Evolutionary conservation across 2,888 invertebrate genomes (phyloP).

Genomic region (Lochmaea crataegi): DNA sequence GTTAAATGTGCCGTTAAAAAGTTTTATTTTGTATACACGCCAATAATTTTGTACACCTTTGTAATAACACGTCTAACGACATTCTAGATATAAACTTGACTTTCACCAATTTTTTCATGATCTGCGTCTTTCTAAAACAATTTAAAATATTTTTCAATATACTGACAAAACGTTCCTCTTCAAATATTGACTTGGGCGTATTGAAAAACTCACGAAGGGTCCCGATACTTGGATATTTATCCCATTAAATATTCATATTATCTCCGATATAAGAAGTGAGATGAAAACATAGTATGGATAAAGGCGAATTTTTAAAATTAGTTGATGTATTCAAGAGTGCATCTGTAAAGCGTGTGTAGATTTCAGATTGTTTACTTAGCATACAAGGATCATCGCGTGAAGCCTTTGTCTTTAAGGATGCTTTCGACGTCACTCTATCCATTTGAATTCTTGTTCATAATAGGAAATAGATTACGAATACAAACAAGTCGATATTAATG

Average conservation of each 20-base stretch:
- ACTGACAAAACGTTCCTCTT: background rate
- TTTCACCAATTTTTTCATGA: no score
- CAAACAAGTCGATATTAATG: background rate
- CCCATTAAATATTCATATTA: conserved; percentile 5
- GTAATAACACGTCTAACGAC: no score
- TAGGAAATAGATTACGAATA: background rate
- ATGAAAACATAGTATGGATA: conserved; percentile 5
- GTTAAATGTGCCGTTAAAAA: no score
- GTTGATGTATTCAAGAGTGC: conserved; percentile 30
- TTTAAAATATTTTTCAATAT: background rate
- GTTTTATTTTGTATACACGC: no score
- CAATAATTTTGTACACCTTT: no score
- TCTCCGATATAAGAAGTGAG: background rate
- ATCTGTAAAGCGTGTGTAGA: conserved; percentile 44
- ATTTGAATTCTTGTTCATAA: background rate
- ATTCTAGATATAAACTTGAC: no score
- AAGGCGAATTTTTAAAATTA: conserved; percentile 17
- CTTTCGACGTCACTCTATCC: conserved; percentile 28
- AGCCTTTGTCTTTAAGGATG: conserved; percentile 45
- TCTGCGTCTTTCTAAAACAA: no score
- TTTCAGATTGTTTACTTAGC: conserved; percentile 49
- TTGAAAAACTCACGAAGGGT: background rate
- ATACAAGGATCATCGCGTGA: conserved; percentile 48
- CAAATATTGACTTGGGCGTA: background rate
- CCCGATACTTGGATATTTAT: background rate